Evolutionary conservation across 2,113 vertebrate genomes (phyloP), one percentile per base, ranked within the genome.

Genomic region (Halichoeres trimaculatus): DNA sequence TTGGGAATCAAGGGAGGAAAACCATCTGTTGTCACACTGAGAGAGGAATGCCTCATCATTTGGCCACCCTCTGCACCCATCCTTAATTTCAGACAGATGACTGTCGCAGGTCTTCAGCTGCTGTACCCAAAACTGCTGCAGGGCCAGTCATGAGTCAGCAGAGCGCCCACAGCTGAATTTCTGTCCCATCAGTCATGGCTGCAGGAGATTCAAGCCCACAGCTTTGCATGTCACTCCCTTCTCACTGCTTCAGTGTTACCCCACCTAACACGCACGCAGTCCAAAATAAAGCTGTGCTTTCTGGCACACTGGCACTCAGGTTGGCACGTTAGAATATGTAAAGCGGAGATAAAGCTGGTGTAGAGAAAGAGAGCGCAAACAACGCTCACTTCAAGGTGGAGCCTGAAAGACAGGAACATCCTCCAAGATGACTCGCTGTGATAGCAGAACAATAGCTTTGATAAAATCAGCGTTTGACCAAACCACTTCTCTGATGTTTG

Each of bases 81-180:
- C 47, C 24, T 64, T 24, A 54, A 61, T 68, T 78, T 75, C 10
- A 48, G 45, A n/a, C 36, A 77, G 68, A 72, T 63, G 35, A 64
- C 30, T 72, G 62, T 48, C 80, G 80, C 82, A 76, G 80, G 52
- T 47, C 50, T 67, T 83, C 52, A 10, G 12, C 72, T 84, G 69
- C 61, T 23, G 43, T 64, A 68, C 82, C 76, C 76, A 55, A 86
- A 67, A 59, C 69, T 86, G 72, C 20, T 85, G 82, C 83, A 78
- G 74, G 60, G 52, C 13, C 13, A 78, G 71, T 47, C 43, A 34
- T 65, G 71, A 87, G 70, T 74, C 87, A 87, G 80, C 85, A 78
- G 43, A 52, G 47, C 77, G 81, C 55, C 79, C 20, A 6, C 45
- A 62, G 66, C 76, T 63, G 56, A 81, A 74, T 47, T 38, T 48